phyloP scores from a whole-genome alignment of 2,113 vertebrate species.

The Melanerpes formicivorus region DNA sequence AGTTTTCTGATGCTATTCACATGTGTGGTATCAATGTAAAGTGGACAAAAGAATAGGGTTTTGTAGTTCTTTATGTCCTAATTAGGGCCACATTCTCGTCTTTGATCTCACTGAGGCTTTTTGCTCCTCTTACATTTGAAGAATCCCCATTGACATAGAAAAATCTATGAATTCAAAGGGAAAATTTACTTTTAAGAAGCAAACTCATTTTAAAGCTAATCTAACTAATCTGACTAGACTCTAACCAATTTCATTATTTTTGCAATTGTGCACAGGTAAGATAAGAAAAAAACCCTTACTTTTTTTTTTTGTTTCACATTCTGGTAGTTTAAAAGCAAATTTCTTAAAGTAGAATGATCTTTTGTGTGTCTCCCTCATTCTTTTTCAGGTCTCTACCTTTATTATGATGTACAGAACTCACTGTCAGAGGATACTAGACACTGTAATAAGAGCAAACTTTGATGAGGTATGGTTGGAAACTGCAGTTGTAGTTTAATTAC shows the following conservation, averaged over 20 bases:
- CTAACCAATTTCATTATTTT: slow-evolving; percentile 13
- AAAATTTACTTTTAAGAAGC: slow-evolving; percentile 52
- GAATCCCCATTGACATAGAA: slow-evolving; percentile 57
- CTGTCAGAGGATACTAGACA: slow-evolving; percentile 99
- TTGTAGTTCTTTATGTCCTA: slow-evolving; percentile 68
- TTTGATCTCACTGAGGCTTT: slow-evolving; percentile 68
- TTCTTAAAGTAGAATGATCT: slow-evolving; percentile 16
- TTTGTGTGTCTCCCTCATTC: slow-evolving; percentile 29
- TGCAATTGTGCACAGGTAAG: not conserved
- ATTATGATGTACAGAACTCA: slow-evolving; percentile 99
- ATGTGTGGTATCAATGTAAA: slow-evolving; percentile 56
- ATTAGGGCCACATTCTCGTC: slow-evolving; percentile 63
- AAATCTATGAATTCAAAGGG: slow-evolving; percentile 50
- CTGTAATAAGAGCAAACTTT: slow-evolving; percentile 99
- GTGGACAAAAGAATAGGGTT: slow-evolving; percentile 47
- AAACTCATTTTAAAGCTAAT: slow-evolving; percentile 25
- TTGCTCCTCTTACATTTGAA: slow-evolving; percentile 61
- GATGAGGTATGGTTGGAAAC: slow-evolving; percentile 87
- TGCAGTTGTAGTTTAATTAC: not conserved
- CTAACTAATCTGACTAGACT: not conserved
- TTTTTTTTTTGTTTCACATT: slow-evolving; percentile 3
- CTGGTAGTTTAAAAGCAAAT: not conserved
- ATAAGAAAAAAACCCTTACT: not conserved
- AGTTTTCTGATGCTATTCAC: slow-evolving; percentile 43
- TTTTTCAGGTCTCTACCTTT: slow-evolving; percentile 93